phyloP scores from a whole-genome alignment of 2,888 invertebrate species.

The Gymnoscelis rufifasciata region DNA sequence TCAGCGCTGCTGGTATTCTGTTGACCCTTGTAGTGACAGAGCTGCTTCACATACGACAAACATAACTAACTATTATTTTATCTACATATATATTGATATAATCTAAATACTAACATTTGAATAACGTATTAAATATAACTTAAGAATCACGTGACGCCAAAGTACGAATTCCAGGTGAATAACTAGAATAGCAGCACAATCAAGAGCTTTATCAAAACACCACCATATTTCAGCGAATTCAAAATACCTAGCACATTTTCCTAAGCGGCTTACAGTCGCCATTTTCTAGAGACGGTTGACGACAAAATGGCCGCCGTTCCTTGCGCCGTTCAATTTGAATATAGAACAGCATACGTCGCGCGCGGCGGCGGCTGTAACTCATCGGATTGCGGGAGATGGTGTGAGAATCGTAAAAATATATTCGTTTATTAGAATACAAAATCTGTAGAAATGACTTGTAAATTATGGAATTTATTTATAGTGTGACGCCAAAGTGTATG shows the following conservation, averaged over 20 bases:
- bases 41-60: too few species aligned
- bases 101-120: too few species aligned
- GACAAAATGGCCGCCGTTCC: conserved; percentile 70
- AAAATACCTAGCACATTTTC: conserved; percentile 50
- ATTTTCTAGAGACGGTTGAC: conserved; percentile 41
- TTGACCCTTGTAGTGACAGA: too few species aligned
- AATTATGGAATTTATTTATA: not conserved
- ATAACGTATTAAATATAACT: too few species aligned
- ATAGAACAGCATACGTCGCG: conserved; percentile 77
- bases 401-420: conserved; percentile 71
- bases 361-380: conserved; percentile 71
- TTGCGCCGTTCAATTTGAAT: conserved; percentile 73
- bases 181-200: conserved; percentile 15
- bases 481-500: too few species aligned
- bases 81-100: too few species aligned
- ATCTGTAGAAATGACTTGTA: conserved; percentile 32
- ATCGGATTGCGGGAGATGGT: conserved; percentile 75
- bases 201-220: conserved; percentile 25
- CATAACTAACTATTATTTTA: too few species aligned
- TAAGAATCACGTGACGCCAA: too few species aligned
- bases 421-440: conserved; percentile 42
- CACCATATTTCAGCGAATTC: conserved; percentile 39
- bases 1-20: too few species aligned
- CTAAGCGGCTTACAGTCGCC: conserved; percentile 47
- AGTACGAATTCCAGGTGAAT: too few species aligned